Percentiles rank a stretch among this genome's conserved stretches.
Conservation (phyloP, 2,113 vertebrate genomes). For the Urocynchramus pylzowi region DNA sequence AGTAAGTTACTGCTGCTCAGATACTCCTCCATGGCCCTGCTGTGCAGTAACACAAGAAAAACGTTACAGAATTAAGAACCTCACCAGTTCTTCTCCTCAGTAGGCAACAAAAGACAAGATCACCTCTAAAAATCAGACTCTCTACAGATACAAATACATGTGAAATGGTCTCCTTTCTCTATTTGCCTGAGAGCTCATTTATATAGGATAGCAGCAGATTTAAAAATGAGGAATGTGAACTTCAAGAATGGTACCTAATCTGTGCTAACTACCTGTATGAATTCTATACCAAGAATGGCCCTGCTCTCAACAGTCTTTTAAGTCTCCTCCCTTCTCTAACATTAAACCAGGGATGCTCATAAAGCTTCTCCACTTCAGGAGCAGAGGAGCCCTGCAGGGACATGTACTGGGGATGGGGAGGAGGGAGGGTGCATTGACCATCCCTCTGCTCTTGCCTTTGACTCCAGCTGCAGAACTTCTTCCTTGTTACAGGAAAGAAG, state of each 20-base stretch:
- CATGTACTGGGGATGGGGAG: fast-evolving
- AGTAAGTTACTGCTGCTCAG: neutral
- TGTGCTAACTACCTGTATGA: neutral
- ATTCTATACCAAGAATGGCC: neutral
- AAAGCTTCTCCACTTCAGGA: neutral
- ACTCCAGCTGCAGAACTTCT: neutral
- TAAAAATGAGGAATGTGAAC: neutral
- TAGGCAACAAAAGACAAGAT: neutral
- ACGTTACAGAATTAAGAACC: neutral
- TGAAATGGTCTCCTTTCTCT: neutral
- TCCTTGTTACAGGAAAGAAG: neutral
- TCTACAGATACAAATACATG: neutral
- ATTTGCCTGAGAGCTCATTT: neutral
- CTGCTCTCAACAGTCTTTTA: neutral
- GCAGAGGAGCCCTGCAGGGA: neutral
- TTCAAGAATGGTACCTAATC: neutral
- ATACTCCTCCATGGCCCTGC: neutral
- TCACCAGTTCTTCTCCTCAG: neutral
- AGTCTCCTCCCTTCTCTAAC: neutral
- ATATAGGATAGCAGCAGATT: neutral
- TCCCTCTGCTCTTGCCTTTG: neutral
- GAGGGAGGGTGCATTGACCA: neutral
- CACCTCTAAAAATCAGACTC: neutral
- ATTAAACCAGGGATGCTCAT: neutral
- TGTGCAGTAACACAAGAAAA: neutral